Percentiles rank a stretch among this genome's conserved stretches.
phyloP scores from a whole-genome alignment of 2,888 invertebrate species.

The Agriopis aurantiaria region DNA sequence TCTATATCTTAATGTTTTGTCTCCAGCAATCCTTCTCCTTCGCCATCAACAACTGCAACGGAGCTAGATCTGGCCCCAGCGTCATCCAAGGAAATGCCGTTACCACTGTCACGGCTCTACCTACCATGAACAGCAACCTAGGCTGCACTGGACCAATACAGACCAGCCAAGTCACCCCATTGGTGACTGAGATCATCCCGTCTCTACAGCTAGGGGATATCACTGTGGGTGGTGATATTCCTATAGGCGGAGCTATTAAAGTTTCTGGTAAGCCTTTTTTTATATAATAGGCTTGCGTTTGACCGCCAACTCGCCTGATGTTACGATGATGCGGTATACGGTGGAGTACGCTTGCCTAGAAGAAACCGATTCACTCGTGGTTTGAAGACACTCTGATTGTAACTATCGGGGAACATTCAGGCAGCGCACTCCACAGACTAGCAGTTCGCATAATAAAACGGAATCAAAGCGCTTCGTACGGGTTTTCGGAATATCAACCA shows the following conservation, averaged over 20 bases:
- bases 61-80: conserved; percentile 29
- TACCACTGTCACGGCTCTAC: conserved; percentile 45
- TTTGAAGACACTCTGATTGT: too few relatives aligned
- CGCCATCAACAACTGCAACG: conserved; percentile 47
- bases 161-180: conserved; percentile 60
- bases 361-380: too few relatives aligned
- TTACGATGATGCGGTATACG: too few relatives aligned
- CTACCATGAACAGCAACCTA: conserved; percentile 15
- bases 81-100: conserved; percentile 44
- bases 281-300: neutral
- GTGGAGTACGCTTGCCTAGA: too few relatives aligned
- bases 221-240: conserved; percentile 67
- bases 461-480: too few relatives aligned
- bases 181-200: conserved; percentile 70
- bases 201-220: conserved; percentile 71
- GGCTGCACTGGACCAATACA: conserved; percentile 36
- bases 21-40: conserved; percentile 48
- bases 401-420: too few relatives aligned
- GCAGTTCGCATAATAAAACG: too few relatives aligned
- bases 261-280: conserved; percentile 48
- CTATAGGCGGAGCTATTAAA: conserved; percentile 70
- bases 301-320: too few relatives aligned
- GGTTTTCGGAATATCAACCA: too few relatives aligned
- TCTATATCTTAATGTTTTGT: neutral
- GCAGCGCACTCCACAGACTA: too few relatives aligned